Base-by-base conservation (phyloP, 2,888 invertebrate genomes). In the Teinopalpus imperialis region DNA sequence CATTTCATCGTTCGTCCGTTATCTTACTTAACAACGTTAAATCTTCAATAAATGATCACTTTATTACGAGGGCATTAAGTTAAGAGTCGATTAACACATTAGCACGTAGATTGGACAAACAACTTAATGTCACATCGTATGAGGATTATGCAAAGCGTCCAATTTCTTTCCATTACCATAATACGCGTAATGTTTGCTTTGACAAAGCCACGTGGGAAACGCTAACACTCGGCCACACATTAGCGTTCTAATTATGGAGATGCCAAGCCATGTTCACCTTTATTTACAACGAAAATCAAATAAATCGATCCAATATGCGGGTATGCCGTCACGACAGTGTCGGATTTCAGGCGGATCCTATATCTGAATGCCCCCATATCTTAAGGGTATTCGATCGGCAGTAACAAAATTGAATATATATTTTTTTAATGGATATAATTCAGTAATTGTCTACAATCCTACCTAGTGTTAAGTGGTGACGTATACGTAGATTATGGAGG, bases 141-240 rank as follows among this genome's bases (percentile, higher is more conserved):
- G 63, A 66, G 62, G 80, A 82, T 85, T 85, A 86, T 85, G 82
- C 81, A 81, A 83, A 86, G 81, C 71, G 72, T 69, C 66, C 49
- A 63, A 67, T 74, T 69, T 74, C 75, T 77, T 79, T 74, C 69
- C 74, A 81, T 80, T 78, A 77, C 68, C 78, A 76, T 81, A 80
- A 73, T 74, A 69, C 69, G 70, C 70, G 66, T 73, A 72, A 74
- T 69, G 74, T 73, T 67, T 52, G 73, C 62, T 63, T 53, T 52
- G 14, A 36, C 39, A 69, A 75, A 74, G 66, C 67, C 67, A 74
- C 79, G 80, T 82, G 83, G 74, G 83, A 85, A 82, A 79, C 59
- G 61, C 70, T 74, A 74, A 75, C 70, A 77, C 40, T 16, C 29
- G 27, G 35, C 44, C 52, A 48, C 41, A 48, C 48, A 41, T 41